A percentile compares a stretch with the other conserved stretches of the same genome.
These are phyloP conservation scores for Unio delphinus DNA, from an alignment of 2,888 invertebrate genomes.

Conservation along the genomic window DNA sequence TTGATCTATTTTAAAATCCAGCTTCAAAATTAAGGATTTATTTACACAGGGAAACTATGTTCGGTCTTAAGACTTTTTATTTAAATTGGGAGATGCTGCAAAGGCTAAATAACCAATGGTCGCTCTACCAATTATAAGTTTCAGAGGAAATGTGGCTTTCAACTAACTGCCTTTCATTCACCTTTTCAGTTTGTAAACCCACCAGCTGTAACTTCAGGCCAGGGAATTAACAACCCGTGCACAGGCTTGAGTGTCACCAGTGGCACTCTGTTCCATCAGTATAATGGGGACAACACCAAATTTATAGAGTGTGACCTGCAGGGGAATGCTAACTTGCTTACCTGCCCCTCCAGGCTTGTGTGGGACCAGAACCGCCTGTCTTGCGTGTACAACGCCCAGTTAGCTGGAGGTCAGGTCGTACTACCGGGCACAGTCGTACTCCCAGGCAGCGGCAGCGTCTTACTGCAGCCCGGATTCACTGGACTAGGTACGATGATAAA, in stretches of 20 bases:
- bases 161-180: too few species aligned
- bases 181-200: neutral
- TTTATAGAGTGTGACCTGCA: constrained; percentile 49
- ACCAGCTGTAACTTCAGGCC: constrained; percentile 5
- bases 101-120: too few species aligned
- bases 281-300: constrained; percentile 24
- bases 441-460: neutral
- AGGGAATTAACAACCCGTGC: constrained; percentile 45
- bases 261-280: constrained; percentile 50
- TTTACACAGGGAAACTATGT: too few species aligned
- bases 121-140: too few species aligned
- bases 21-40: too few species aligned
- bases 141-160: too few species aligned
- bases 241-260: constrained; percentile 40
- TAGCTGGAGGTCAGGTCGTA: constrained; percentile 14
- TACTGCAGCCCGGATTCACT: neutral
- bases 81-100: too few species aligned
- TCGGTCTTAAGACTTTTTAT: too few species aligned
- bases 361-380: constrained; percentile 53
- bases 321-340: constrained; percentile 37
- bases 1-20: too few species aligned
- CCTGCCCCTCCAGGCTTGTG: constrained; percentile 40
- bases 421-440: constrained; percentile 3
- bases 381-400: constrained; percentile 31
- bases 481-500: too few species aligned